Conservation (phyloP, 2,113 vertebrate species). For the Myodes glareolus region DNA sequence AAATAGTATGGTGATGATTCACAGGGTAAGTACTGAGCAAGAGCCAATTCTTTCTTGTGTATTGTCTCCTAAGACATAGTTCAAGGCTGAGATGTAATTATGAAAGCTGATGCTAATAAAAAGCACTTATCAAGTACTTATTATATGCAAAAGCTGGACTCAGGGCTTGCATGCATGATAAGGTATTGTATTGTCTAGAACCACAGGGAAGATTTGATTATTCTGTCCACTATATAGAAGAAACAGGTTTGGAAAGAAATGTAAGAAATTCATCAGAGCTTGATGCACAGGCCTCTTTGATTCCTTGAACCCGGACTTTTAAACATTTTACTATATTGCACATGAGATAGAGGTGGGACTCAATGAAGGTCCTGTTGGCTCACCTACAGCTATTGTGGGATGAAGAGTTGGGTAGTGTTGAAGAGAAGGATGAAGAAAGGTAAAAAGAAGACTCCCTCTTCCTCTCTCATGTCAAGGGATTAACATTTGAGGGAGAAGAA, state of each 20-base stretch:
- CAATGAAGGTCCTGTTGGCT: not conserved
- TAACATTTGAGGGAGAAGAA: not conserved
- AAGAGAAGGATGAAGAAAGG: not conserved
- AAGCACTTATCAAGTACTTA: not conserved
- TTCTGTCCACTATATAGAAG: not conserved
- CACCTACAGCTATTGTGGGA: not conserved
- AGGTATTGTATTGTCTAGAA: not conserved
- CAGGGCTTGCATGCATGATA: too few species aligned
- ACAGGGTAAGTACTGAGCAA: not conserved
- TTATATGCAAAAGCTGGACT: not conserved
- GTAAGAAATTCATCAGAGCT: not conserved
- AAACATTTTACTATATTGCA: not conserved
- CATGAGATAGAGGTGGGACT: not conserved
- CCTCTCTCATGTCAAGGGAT: not conserved
- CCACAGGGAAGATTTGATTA: not conserved
- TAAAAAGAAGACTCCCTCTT: not conserved
- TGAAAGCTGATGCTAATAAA: not conserved
- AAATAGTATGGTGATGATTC: not conserved
- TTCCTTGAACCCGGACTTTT: not conserved
- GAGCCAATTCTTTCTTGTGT: not conserved
- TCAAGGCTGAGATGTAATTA: not conserved
- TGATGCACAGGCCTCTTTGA: not conserved
- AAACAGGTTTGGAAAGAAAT: not conserved
- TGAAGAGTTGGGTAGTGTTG: not conserved
- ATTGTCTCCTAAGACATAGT: not conserved